Percentiles rank a stretch among this genome's conserved stretches.
phyloP scores from a whole-genome alignment of 2,113 vertebrate species.

The Myotis brandtii region DNA sequence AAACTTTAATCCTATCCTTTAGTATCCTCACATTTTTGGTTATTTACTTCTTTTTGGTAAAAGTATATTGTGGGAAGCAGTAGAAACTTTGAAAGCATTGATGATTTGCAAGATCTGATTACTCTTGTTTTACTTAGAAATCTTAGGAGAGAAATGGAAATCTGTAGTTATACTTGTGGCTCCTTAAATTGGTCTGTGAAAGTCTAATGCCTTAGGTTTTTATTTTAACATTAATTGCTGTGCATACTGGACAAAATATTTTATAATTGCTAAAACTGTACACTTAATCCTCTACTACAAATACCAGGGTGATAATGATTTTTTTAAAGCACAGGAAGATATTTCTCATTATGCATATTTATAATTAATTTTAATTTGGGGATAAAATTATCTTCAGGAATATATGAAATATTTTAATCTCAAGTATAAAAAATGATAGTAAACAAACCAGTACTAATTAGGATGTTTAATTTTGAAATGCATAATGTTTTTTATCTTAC shows the following conservation, averaged over 20 bases:
- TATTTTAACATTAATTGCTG: slow-evolving; percentile 9
- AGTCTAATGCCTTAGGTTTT: background rate
- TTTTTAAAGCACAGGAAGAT: slow-evolving; percentile 9
- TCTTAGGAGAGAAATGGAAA: slow-evolving; percentile 22
- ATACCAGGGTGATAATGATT: slow-evolving; percentile 26
- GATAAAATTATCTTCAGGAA: slow-evolving; percentile 47
- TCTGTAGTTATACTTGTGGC: background rate
- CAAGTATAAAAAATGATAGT: background rate
- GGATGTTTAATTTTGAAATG: background rate
- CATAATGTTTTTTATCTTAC: background rate
- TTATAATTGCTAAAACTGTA: slow-evolving; percentile 48
- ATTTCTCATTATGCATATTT: slow-evolving; percentile 7
- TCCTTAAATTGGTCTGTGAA: slow-evolving; percentile 40
- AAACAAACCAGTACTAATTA: slow-evolving; percentile 30
- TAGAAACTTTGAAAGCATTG: slow-evolving; percentile 28
- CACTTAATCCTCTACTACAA: background rate
- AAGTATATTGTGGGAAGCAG: background rate
- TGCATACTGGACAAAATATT: background rate
- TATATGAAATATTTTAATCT: slow-evolving; percentile 11
- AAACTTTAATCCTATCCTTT: background rate
- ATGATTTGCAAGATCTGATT: background rate
- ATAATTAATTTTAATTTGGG: slow-evolving; percentile 7
- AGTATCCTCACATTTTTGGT: background rate
- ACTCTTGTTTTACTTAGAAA: slow-evolving; percentile 34
- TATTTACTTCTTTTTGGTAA: slow-evolving; percentile 9